A percentile compares a stretch with the other conserved stretches of the same genome.
Conservation (phyloP, 2,113 vertebrate genomes). For the Delphinapterus leucas region DNA sequence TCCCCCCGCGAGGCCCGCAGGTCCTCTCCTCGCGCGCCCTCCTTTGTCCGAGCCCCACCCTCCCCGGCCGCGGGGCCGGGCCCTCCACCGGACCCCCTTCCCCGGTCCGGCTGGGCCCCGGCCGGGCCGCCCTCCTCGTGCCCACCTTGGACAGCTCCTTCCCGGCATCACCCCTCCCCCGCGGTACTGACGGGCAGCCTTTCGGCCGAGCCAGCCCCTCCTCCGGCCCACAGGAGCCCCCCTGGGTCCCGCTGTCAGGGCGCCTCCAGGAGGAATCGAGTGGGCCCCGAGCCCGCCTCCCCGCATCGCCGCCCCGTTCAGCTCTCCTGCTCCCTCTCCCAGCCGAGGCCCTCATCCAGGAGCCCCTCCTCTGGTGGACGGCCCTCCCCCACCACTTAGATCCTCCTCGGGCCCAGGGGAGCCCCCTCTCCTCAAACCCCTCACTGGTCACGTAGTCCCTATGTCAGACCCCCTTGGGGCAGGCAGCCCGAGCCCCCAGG, state of each 20-base stretch:
- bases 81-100: not conserved
- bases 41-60: conserved; percentile 6
- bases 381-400: not conserved
- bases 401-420: not conserved
- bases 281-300: not conserved
- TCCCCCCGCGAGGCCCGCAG: not conserved
- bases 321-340: not conserved
- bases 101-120: not conserved
- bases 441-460: not conserved
- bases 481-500: too few relatives aligned
- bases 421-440: not conserved
- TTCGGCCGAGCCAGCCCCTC: not conserved
- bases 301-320: not conserved
- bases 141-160: conserved; percentile 10
- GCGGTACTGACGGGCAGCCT: not conserved
- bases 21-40: not conserved
- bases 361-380: not conserved
- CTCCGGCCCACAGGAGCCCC: not conserved
- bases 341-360: not conserved
- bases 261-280: not conserved
- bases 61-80: not conserved
- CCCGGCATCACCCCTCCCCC: not conserved
- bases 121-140: not conserved
- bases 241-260: not conserved
- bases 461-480: not conserved